These are phyloP conservation scores for Euborellia annulipes DNA, from an alignment of 1,140 invertebrate species.

Conservation along the genomic window DNA sequence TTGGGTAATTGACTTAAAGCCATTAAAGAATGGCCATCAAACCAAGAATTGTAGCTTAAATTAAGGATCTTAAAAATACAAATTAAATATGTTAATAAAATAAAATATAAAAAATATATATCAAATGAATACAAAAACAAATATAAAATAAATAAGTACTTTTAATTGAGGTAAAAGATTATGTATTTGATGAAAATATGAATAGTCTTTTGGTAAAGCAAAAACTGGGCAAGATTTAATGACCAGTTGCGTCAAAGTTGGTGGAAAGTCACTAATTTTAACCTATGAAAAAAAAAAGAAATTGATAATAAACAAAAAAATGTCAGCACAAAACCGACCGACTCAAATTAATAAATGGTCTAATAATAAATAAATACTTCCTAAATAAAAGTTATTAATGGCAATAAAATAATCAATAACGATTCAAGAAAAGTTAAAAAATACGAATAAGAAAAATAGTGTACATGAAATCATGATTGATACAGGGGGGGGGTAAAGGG, in stretches of 20 bases:
- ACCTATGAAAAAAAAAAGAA: constrained; percentile 23
- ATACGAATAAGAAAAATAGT: too few relatives aligned
- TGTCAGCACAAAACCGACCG: background rate
- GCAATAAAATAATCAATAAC: too few relatives aligned
- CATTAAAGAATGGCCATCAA: constrained; percentile 48
- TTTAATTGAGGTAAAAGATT: too few relatives aligned
- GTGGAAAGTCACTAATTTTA: constrained; percentile 36
- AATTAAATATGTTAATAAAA: background rate
- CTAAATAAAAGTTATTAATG: too few relatives aligned
- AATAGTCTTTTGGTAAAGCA: too few relatives aligned
- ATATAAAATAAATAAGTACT: background rate
- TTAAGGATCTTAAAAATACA: constrained; percentile 36
- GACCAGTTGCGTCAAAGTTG: constrained; percentile 26
- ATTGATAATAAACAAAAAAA: constrained; percentile 7
- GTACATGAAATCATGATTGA: too few relatives aligned
- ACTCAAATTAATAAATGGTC: too few relatives aligned
- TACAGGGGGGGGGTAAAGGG: too few relatives aligned
- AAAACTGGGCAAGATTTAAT: too few relatives aligned
- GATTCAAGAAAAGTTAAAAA: too few relatives aligned
- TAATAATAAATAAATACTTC: too few relatives aligned
- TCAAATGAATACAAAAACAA: constrained; percentile 3
- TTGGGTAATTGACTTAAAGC: constrained; percentile 47
- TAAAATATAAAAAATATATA: background rate
- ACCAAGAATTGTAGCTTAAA: constrained; percentile 49
- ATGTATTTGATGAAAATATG: too few relatives aligned